These are phyloP conservation scores for Aphrophora alni DNA, from an alignment of 2,888 invertebrate genomes.

Conservation along the genomic window DNA sequence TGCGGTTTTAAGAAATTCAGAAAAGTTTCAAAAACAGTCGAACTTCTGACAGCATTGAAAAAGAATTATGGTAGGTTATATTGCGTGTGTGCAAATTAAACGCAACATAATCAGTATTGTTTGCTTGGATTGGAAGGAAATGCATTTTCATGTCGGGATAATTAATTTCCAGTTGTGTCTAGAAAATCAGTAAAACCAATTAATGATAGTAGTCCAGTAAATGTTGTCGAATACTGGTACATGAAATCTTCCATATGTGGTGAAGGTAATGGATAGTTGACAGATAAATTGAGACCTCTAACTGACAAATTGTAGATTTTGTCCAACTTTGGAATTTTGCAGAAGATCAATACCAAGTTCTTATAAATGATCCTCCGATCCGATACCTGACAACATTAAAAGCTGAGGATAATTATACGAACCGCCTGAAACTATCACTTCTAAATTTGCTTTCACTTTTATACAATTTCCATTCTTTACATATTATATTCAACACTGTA, in stretches of 20 bases:
- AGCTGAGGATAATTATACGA: conserved; percentile 82
- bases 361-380: conserved; percentile 64
- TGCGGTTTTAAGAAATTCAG: conserved; percentile 50
- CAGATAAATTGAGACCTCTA: conserved; percentile 32
- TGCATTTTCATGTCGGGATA: neutral
- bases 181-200: neutral
- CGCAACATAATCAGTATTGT: neutral
- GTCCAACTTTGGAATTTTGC: conserved; percentile 63
- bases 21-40: neutral
- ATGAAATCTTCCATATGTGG: neutral
- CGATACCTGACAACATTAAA: conserved; percentile 80
- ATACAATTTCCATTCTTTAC: neutral
- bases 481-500: conserved; percentile 20
- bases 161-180: neutral
- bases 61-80: neutral
- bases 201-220: neutral
- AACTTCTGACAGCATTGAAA: neutral
- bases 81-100: neutral
- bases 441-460: conserved; percentile 64
- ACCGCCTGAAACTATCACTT: conserved; percentile 77
- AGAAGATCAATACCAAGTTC: conserved; percentile 63
- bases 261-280: conserved; percentile 27
- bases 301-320: conserved; percentile 59
- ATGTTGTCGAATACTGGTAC: neutral
- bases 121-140: neutral